Evolutionary conservation across 2,888 invertebrate genomes (phyloP), one percentile per base, ranked within the genome.

Genomic region (Sphaerophoria taeniata): DNA sequence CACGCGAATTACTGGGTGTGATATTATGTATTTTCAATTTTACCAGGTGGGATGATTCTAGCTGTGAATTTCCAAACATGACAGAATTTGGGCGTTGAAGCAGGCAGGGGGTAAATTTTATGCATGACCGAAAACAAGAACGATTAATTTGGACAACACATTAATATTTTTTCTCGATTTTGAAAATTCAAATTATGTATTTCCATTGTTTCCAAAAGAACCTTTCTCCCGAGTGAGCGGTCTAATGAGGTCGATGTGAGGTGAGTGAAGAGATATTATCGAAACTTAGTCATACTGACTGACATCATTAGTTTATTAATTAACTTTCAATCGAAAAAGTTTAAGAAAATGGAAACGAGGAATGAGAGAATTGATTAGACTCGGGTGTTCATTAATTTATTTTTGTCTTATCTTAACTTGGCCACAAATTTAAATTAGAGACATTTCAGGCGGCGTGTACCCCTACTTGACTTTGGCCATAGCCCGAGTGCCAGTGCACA

Each of bases 301-400:
- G 73, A 56, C 65, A 65, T 71, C 71, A 71, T 79, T 75, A 71
- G 74, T 39, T 58, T 55, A 67, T 69, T 79, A 74, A 79, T 79
- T 69, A 71, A 70, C 39, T 67, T 75, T 70, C 39, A 67, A 67
- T 80, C 55, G 70, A n/a, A 11, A 12, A 6, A 11, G 6, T 6
- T 31, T 53, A 33, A 51, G 14, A 39, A 71, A 34, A 71, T 49
- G 11, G 14, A 45, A 45, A 53, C 53, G 80, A 75, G 43, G 24
- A 53, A 47, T 34, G 12, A 36, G 39, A 55, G 60, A 84, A 80
- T 79, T 79, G 79, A 75, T 79, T 79, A 71, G 49, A 7, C 71
- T 39, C 34, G 60, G 70, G 53, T 31, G 60, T 80, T 76, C 80
- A 80, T 84, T 75, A 80, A 79, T 79, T 11, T 71, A 83, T 71